Evolutionary conservation across 1,140 invertebrate species (phyloP), one percentile per base, ranked within the genome.

Genomic region (Ctenoplectra terminalis): DNA sequence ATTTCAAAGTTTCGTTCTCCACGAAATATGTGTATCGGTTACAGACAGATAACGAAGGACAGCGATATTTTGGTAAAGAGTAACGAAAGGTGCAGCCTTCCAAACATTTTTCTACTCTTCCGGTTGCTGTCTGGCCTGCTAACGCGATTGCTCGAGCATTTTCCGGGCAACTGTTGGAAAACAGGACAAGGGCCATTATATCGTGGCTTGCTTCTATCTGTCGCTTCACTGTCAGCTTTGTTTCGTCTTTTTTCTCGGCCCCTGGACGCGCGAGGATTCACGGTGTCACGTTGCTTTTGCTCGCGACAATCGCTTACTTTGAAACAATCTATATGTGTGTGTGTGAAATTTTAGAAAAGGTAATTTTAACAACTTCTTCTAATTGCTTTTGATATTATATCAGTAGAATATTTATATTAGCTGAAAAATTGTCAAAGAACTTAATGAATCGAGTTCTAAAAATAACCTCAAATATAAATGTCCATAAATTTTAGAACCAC

Each of bases 81-180:
- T 37, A 37, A 31, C 50, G 48, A 52, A 26, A 31, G 67, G 67
- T 37, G 43, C 43, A 43, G 71, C 54, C 54, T 43, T 37, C 17
- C 9, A 43, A 40, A 20, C 54, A 29, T 46, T 54, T 43, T 31
- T 20, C 29, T 37, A n/a, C 71, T 13, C 31, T 56, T 43, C 74
- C 46, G 74, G 48, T 43, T 1, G 15, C 40, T 29, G 74, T 66
- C 60, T 43, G 17, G 37, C n/a, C 26, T 43, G 48, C n/a, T 50
- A 66, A 66, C 60, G 61, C 63, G 37, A 56, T 69, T 69, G 74
- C 50, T 56, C 20, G 37, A 69, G 74, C 63, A 56, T 77, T 77
- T 77, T 60, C 54, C 71, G 71, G 71, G 54, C 40, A 73, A 73
- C 71, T 73, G 71, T 73, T 73, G 71, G 71, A 34, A 73, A 73